Base-by-base conservation (phyloP, 2,113 vertebrate genomes). In the Percopsis transmontana region DNA sequence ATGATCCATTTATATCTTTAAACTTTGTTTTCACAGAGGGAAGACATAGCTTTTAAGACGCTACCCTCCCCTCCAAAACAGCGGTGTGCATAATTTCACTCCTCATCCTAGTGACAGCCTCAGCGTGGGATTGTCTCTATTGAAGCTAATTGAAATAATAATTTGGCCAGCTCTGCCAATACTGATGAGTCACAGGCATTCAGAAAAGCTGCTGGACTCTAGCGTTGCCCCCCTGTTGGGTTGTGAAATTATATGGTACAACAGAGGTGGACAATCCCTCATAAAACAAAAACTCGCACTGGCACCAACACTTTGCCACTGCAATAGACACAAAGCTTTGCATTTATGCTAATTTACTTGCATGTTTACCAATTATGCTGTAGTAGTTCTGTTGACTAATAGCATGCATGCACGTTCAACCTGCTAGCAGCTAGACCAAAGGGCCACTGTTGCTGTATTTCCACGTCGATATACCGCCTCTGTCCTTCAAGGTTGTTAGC, bases 111-210 rank as follows among this genome's bases (percentile, higher is more conserved):
- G 69, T 58, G 55, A 72, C 76, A 76, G 74, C 66, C 77, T 66
- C 82, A 86, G 69, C 65, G 13, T 83, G 80, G 61, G 63, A 62
- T 68, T 75, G 72, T 66, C 63, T 76, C 68, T 66, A n/a, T 54
- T 68, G 47, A 61, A 77, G 81, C 62, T 88, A 90, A 91, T 85
- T 88, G 77, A 82, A 84, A 74, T 87, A 84, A 74, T 87, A 86
- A 91, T 88, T 77, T 71, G 41, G 19, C 63, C 2, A n/a, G 52
- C 58, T 69, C 69, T 78, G 78, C 71, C 77, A 76, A 74, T 68
- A 69, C 61, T 63, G 72, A 83, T 81, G 84, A 79, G 68, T 77
- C 78, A 70, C 18, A 72, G 51, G 47, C 64, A 81, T 85, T 77
- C 58, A 82, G 63, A 61, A 47, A 78, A 73, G 45, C 75, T 80